phyloP scores from a whole-genome alignment of 2,797 vertebrate species.

The Spatula clypeata region DNA sequence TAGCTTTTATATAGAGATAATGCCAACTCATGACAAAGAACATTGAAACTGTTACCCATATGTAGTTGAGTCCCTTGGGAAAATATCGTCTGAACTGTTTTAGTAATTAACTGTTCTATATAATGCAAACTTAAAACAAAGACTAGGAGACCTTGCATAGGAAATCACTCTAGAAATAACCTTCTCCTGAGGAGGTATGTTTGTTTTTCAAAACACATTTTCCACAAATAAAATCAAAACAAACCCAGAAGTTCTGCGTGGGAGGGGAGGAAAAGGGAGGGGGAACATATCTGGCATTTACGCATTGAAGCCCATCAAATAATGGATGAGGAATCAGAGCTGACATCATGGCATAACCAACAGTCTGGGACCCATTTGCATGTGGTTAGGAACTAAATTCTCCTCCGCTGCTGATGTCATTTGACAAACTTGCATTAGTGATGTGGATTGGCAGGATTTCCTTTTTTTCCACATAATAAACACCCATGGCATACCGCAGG shows the following conservation, averaged over 20 bases:
- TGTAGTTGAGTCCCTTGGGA: slow-evolving; percentile 50
- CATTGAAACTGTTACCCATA: slow-evolving; percentile 35
- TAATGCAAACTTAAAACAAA: slow-evolving; percentile 73
- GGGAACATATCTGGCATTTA: slow-evolving; percentile 11
- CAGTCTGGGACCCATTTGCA: slow-evolving; percentile 71
- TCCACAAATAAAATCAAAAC: slow-evolving; percentile 71
- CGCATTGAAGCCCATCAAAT: slow-evolving; percentile 54
- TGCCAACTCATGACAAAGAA: slow-evolving; percentile 74
- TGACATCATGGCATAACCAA: slow-evolving; percentile 78
- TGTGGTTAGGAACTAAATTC: slow-evolving; percentile 74
- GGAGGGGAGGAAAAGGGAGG: slow-evolving; percentile 4
- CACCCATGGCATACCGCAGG: slow-evolving; percentile 31
- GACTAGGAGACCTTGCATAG: slow-evolving; percentile 65
- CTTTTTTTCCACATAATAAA: slow-evolving; percentile 71
- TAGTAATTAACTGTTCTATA: slow-evolving; percentile 69
- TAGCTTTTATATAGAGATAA: slow-evolving; percentile 51
- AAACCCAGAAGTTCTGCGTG: slow-evolving; percentile 55
- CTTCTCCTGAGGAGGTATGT: slow-evolving; percentile 67
- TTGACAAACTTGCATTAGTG: slow-evolving; percentile 68
- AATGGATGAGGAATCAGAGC: slow-evolving; percentile 69
- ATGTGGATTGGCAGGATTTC: slow-evolving; percentile 74
- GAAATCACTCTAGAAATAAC: slow-evolving; percentile 68
- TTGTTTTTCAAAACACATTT: slow-evolving; percentile 75
- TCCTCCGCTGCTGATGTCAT: slow-evolving; percentile 77
- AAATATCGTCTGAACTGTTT: slow-evolving; percentile 57